Conservation (phyloP, 2,113 vertebrate genomes). For the Tupaia chinensis region DNA sequence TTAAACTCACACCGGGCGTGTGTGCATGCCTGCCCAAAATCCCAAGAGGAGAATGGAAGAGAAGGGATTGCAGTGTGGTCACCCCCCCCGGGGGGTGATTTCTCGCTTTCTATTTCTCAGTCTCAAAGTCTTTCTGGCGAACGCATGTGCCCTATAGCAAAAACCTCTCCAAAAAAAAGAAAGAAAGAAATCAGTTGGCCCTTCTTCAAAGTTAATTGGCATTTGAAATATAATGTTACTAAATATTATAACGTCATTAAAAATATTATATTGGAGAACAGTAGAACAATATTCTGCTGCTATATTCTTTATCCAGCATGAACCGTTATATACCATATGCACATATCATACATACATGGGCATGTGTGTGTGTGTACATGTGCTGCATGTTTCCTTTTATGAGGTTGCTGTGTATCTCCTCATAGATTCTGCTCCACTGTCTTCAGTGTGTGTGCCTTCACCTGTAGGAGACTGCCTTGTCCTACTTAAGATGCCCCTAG, state of each 20-base stretch:
- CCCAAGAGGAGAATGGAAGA: too few species aligned
- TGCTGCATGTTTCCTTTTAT: neutral
- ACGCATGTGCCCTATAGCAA: too few species aligned
- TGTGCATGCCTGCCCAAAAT: too few species aligned
- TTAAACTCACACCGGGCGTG: too few species aligned
- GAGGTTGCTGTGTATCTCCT: neutral
- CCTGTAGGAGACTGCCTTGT: neutral
- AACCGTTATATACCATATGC: neutral
- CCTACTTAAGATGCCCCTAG: neutral
- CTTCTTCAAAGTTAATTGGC: slow-evolving; percentile 32
- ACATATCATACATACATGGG: neutral
- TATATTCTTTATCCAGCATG: neutral
- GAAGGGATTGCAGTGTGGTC: too few species aligned
- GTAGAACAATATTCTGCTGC: neutral
- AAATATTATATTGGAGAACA: neutral
- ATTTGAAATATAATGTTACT: neutral
- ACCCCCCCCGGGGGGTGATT: too few species aligned
- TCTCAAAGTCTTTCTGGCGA: too few species aligned
- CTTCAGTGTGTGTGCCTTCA: neutral
- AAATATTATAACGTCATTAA: neutral
- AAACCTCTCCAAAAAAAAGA: too few species aligned
- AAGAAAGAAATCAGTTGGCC: too few species aligned
- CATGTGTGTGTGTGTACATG: neutral
- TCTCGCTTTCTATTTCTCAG: too few species aligned
- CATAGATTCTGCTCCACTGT: neutral